Conservation (phyloP, 1,140 invertebrate genomes). For the Leptinotarsa lineolata region DNA sequence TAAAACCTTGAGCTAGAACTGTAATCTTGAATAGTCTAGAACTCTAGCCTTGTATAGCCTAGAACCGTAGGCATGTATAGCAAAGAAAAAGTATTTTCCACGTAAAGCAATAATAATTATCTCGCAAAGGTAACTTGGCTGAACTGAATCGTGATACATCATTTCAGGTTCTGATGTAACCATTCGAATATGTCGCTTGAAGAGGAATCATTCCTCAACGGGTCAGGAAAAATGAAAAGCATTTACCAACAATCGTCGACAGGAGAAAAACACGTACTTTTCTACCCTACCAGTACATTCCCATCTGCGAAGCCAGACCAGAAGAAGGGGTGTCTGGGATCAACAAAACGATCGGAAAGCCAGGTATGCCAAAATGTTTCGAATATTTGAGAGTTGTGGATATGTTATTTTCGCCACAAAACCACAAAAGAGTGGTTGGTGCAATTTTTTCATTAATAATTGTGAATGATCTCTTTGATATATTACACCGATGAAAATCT, state of each 20-base stretch:
- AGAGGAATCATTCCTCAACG: slow-evolving; percentile 51
- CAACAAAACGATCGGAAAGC: background rate
- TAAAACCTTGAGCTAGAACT: too few relatives aligned
- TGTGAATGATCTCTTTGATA: too few relatives aligned
- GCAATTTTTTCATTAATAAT: too few relatives aligned
- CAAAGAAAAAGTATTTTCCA: too few relatives aligned
- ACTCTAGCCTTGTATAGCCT: too few relatives aligned
- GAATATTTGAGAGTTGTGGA: background rate
- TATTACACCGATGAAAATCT: too few relatives aligned
- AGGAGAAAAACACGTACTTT: slow-evolving; percentile 55
- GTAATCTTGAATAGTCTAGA: too few relatives aligned
- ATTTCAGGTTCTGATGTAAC: background rate
- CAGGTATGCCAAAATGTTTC: background rate
- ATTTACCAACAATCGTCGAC: slow-evolving; percentile 54
- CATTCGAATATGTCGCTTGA: slow-evolving; percentile 44
- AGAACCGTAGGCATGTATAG: too few relatives aligned
- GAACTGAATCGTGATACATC: too few relatives aligned
- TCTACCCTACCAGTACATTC: slow-evolving; percentile 54
- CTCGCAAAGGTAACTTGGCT: too few relatives aligned
- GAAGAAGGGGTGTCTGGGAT: background rate
- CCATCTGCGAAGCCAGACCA: slow-evolving; percentile 40
- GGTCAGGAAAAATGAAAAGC: slow-evolving; percentile 48
- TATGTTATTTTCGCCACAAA: background rate
- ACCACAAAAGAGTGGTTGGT: too few relatives aligned
- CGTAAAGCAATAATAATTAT: too few relatives aligned